phyloP scores from a whole-genome alignment of 2,113 vertebrate species.

The Prochilodus magdalenae region DNA sequence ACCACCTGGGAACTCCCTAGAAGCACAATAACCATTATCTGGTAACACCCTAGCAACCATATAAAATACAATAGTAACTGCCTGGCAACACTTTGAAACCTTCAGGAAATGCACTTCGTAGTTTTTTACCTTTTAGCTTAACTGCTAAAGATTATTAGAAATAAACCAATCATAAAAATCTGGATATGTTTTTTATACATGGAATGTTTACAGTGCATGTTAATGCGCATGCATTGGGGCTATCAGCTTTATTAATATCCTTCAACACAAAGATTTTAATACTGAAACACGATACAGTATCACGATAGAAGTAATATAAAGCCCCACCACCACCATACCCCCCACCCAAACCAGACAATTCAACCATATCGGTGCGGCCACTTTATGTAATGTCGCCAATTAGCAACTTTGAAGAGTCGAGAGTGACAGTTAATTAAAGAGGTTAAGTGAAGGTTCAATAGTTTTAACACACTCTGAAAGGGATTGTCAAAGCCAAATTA shows the following conservation, averaged over 20 bases:
- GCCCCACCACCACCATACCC: background rate
- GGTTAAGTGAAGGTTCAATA: conserved; percentile 61
- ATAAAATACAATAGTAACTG: no score
- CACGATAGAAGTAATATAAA: background rate
- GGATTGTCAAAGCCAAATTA: conserved; percentile 52
- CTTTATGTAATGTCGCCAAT: conserved; percentile 63
- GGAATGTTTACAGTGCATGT: no score
- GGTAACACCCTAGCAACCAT: no score
- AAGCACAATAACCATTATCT: no score
- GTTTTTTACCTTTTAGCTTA: no score
- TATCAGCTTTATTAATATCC: background rate
- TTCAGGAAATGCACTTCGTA: no score
- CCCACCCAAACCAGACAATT: background rate
- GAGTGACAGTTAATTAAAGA: conserved; percentile 73
- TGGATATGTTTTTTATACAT: no score
- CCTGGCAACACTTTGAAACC: no score
- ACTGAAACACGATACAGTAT: background rate
- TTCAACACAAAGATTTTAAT: background rate
- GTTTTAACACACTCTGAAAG: conserved; percentile 58
- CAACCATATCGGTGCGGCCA: conserved; percentile 29
- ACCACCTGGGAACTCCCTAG: no score
- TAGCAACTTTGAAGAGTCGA: conserved; percentile 57
- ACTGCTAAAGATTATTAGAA: no score
- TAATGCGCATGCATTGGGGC: background rate
- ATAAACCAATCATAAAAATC: no score